phyloP scores from a whole-genome alignment of 1,140 invertebrate genomes.

The Anagrus nilaparvatae region DNA sequence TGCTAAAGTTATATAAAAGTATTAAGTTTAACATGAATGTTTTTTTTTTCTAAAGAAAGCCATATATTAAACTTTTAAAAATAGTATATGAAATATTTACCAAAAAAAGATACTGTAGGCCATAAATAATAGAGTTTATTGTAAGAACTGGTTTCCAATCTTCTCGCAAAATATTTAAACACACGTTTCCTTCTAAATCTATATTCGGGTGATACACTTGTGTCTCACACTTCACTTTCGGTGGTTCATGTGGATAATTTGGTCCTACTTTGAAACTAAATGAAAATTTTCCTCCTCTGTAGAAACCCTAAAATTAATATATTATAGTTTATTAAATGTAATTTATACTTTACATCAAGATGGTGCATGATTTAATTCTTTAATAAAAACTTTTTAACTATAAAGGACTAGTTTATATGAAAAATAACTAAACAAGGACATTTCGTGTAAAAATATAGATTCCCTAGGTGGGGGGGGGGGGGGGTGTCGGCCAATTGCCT shows the following conservation, averaged over 20 bases:
- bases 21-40: too few species aligned
- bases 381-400: background rate
- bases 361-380: background rate
- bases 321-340: background rate
- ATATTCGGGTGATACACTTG: conserved; percentile 94
- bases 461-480: too few species aligned
- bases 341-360: background rate
- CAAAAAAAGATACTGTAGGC: conserved; percentile 93
- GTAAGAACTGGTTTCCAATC: conserved; percentile 99
- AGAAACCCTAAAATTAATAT: conserved; percentile 71
- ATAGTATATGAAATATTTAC: conserved; percentile 39
- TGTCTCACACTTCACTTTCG: conserved; percentile 92
- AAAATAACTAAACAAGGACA: too few species aligned
- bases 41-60: conserved; percentile 1
- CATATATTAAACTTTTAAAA: background rate
- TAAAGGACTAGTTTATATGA: too few species aligned
- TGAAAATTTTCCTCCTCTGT: conserved; percentile 83
- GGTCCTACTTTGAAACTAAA: conserved; percentile 97
- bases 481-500: too few species aligned
- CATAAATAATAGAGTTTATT: conserved; percentile 96
- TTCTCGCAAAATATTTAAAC: conserved; percentile 89
- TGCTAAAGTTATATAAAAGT: too few species aligned
- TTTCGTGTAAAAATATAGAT: too few species aligned
- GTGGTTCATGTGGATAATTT: conserved; percentile 93
- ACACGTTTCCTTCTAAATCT: conserved; percentile 90